Evolutionary conservation across 35 echinoderm and acorn worm species (phyloP).

Genomic region (Strongylocentrotus purpuratus): DNA sequence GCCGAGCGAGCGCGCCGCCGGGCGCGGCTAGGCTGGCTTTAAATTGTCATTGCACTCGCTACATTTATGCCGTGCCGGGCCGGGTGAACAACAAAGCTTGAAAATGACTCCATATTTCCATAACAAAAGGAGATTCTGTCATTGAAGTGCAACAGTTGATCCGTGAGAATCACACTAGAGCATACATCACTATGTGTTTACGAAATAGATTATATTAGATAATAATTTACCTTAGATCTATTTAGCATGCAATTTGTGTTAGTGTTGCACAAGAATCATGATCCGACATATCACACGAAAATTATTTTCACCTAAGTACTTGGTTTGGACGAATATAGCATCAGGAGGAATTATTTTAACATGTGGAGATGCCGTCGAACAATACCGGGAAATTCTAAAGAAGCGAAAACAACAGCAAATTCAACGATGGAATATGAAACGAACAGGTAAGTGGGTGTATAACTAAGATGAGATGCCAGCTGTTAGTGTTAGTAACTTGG

Average conservation of each 20-base stretch:
- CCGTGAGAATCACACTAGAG: background rate
- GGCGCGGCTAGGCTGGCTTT: no score
- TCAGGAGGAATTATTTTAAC: conserved; percentile 67
- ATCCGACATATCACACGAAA: conserved; percentile 60
- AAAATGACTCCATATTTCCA: no score
- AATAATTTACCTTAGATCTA: no score
- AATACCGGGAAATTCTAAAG: conserved; percentile 64
- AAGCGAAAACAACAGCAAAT: conserved; percentile 31
- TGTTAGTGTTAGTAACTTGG: background rate
- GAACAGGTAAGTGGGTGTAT: background rate
- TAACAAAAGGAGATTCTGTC: background rate
- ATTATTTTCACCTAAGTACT: conserved; percentile 83
- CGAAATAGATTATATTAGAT: no score
- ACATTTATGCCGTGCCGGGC: no score
- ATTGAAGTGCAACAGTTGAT: background rate
- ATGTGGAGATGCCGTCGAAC: conserved; percentile 73
- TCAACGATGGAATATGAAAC: conserved; percentile 27
- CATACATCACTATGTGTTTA: background rate
- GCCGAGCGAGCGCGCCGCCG: no score
- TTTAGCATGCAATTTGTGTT: background rate
- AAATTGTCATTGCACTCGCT: no score
- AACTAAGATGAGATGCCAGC: background rate
- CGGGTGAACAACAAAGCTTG: no score
- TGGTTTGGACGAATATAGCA: conserved; percentile 72
- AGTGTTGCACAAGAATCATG: background rate